Evolutionary conservation across 2,797 vertebrate species (phyloP).

Genomic region (Prunella strophiata): DNA sequence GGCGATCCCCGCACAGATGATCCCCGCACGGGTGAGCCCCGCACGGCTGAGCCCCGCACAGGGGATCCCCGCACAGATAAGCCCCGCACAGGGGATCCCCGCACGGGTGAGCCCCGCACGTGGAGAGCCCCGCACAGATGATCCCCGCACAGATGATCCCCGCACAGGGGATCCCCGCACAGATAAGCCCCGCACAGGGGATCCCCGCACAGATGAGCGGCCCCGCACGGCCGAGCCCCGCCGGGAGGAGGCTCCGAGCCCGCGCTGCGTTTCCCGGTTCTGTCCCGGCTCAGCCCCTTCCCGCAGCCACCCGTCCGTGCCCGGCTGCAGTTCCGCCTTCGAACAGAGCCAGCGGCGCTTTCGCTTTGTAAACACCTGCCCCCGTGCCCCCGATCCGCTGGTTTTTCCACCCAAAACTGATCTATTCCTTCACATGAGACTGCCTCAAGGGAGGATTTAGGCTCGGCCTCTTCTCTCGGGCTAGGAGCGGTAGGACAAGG

Average conservation of each 20-base stretch:
- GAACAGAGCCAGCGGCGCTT: fast-evolving
- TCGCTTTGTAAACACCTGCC: not conserved
- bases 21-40: too few species aligned
- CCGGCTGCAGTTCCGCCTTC: not conserved
- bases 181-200: too few species aligned
- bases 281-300: fast-evolving
- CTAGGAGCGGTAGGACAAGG: not conserved
- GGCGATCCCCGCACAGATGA: too few species aligned
- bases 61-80: too few species aligned
- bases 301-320: fast-evolving
- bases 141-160: not conserved
- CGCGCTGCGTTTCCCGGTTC: fast-evolving
- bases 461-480: too few species aligned
- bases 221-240: not conserved
- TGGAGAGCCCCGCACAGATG: too few species aligned
- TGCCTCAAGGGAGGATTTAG: not conserved
- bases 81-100: too few species aligned
- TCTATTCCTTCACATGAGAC: fast-evolving
- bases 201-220: not conserved
- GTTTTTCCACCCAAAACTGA: fast-evolving
- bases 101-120: too few species aligned
- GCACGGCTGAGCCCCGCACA: too few species aligned
- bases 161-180: not conserved
- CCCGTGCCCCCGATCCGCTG: fast-evolving
- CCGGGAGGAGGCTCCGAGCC: not conserved